Evolutionary conservation across 37 sponge, comb jelly and placozoan genomes (phyloP).

Genomic region (Aplysina aerophoba): DNA sequence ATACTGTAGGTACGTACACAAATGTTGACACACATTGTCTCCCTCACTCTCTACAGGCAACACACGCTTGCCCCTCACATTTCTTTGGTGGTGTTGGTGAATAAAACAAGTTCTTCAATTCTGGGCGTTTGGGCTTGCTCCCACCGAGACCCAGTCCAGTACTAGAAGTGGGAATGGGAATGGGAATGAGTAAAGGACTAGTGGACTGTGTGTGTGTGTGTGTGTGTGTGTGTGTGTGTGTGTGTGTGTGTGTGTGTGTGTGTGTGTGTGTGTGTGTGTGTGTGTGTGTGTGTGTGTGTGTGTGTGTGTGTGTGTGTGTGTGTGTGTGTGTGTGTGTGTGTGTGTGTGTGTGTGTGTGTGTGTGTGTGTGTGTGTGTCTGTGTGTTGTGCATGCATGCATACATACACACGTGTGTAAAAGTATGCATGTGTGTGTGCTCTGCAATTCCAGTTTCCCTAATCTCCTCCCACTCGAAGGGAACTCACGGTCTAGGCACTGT

Average conservation of each 20-base stretch:
- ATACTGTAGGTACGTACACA: too few species aligned
- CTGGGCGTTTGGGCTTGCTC: not conserved
- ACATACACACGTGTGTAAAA: not conserved
- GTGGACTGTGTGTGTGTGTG: not conserved
- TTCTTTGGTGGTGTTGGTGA: conserved; percentile 11
- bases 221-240: conserved; percentile 7
- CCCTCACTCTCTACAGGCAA: too few species aligned
- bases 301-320: conserved; percentile 11
- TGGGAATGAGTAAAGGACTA: too few species aligned
- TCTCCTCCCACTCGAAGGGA: not conserved
- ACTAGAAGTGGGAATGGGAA: not conserved
- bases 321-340: conserved; percentile 26
- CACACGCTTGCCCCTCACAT: too few species aligned
- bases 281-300: conserved; percentile 22
- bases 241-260: conserved; percentile 21
- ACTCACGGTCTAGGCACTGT: not conserved
- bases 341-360: conserved; percentile 28
- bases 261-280: conserved; percentile 18
- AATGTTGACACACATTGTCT: not conserved
- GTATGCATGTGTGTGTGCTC: not conserved
- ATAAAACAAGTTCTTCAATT: not conserved
- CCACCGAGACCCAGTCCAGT: not conserved
- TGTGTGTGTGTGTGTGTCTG: conserved; percentile 16
- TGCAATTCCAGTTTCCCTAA: not conserved
- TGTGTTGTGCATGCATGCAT: not conserved